Percentiles rank a stretch among this genome's conserved stretches.
Conservation (phyloP, 2,113 vertebrate genomes). For the Panurus biarmicus region DNA sequence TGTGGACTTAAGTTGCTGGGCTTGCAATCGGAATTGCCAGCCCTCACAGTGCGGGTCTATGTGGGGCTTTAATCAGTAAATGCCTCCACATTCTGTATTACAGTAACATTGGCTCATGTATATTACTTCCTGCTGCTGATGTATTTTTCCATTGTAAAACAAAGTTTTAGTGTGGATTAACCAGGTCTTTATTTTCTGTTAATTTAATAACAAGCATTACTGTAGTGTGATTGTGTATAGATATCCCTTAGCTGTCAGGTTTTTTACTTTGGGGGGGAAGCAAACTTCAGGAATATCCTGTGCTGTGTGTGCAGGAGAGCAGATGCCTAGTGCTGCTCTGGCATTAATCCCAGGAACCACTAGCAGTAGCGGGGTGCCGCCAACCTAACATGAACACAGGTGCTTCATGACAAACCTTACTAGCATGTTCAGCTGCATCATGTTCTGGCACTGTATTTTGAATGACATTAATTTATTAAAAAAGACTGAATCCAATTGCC, state of each 20-base stretch:
- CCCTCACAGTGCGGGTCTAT: conserved; percentile 73
- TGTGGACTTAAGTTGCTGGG: conserved; percentile 73
- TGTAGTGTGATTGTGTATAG: conserved; percentile 94
- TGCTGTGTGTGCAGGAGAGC: conserved; percentile 76
- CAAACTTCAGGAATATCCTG: conserved; percentile 80
- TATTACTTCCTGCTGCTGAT: conserved; percentile 90
- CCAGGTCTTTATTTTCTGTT: conserved; percentile 86
- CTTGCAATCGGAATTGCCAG: conserved; percentile 65
- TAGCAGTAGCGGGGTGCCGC: conserved; percentile 78
- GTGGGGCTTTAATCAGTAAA: conserved; percentile 73
- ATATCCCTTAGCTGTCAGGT: conserved; percentile 70
- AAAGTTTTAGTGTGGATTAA: conserved; percentile 82
- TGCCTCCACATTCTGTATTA: conserved; percentile 75
- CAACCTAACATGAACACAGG: conserved; percentile 85
- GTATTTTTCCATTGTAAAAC: conserved; percentile 83
- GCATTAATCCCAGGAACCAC: conserved; percentile 86
- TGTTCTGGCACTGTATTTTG: conserved; percentile 99
- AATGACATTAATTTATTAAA: conserved; percentile 99
- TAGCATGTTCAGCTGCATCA: conserved; percentile 97
- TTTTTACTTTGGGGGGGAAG: conserved; percentile 59
- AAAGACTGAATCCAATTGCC: conserved; percentile 67
- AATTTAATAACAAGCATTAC: conserved; percentile 95
- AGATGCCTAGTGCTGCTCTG: conserved; percentile 75
- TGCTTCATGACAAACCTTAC: conserved; percentile 89
- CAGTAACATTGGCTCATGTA: conserved; percentile 82